Evolutionary conservation across 2,113 vertebrate genomes (phyloP).

Genomic region (Notothenia coriiceps): DNA sequence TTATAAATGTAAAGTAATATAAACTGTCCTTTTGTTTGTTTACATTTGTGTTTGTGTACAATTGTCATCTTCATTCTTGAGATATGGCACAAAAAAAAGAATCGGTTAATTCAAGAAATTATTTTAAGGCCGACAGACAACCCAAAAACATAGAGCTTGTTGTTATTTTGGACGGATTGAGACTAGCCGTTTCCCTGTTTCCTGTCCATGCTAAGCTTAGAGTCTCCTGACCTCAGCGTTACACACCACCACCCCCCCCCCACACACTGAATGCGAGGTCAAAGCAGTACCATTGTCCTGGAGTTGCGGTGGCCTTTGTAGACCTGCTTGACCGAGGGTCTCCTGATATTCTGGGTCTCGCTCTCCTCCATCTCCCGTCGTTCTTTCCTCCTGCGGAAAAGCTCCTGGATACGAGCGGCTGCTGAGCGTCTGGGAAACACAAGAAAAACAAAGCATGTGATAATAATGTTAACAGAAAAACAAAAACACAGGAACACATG

Average conservation of each 20-base stretch:
- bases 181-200: background rate
- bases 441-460: background rate
- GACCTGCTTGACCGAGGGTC: conserved; percentile 95
- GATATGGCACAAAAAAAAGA: no score
- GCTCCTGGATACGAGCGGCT: conserved; percentile 97
- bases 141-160: no score
- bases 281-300: conserved; percentile 92
- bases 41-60: no score
- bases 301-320: conserved; percentile 99
- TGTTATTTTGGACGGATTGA: background rate
- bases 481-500: conserved; percentile 8
- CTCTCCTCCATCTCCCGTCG: conserved; percentile 96
- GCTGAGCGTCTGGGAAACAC: conserved; percentile 89
- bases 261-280: background rate
- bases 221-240: background rate
- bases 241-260: no score
- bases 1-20: no score
- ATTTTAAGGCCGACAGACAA: no score
- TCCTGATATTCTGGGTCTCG: conserved; percentile 94
- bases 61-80: no score
- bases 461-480: background rate
- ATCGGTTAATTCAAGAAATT: no score
- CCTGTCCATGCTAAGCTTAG: background rate
- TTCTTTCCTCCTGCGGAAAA: conserved; percentile 96
- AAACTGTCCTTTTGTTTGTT: no score